Conservation (phyloP, 2,888 invertebrate species). For the Lasioglossum malachurum region DNA sequence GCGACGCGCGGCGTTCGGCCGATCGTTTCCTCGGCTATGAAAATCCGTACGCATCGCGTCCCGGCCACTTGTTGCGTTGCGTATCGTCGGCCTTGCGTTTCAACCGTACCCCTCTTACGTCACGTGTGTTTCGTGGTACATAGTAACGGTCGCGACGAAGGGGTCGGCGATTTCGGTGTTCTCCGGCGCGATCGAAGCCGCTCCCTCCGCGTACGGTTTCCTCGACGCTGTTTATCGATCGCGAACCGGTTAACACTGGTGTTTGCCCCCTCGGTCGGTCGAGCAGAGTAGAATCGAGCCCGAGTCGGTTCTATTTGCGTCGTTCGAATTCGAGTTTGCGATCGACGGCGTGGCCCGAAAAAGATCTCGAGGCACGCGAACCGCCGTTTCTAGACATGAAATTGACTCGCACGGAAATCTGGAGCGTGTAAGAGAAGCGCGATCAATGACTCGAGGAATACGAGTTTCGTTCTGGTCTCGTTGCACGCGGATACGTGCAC, state of each 20-base stretch:
- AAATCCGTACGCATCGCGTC: conserved; percentile 42
- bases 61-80: conserved; percentile 61
- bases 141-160: not conserved
- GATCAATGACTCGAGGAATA: conserved; percentile 43
- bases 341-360: not conserved
- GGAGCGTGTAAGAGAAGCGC: conserved; percentile 48
- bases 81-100: not conserved
- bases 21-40: not conserved
- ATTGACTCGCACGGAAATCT: conserved; percentile 17
- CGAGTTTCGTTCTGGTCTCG: conserved; percentile 54
- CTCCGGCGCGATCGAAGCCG: not conserved
- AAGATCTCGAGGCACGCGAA: not conserved
- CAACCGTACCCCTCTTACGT: not conserved
- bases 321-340: not conserved
- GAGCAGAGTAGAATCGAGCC: not conserved
- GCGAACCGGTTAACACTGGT: not conserved
- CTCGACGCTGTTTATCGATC: not conserved
- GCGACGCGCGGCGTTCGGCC: not conserved
- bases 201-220: not conserved
- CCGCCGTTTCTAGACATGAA: not conserved
- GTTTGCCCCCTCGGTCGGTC: conserved; percentile 77
- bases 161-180: not conserved
- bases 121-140: not conserved
- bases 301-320: not conserved
- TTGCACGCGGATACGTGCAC: conserved; percentile 39